These are phyloP conservation scores for Zeugodacus cucurbitae DNA, from an alignment of 1,140 invertebrate genomes.

Conservation along the genomic window DNA sequence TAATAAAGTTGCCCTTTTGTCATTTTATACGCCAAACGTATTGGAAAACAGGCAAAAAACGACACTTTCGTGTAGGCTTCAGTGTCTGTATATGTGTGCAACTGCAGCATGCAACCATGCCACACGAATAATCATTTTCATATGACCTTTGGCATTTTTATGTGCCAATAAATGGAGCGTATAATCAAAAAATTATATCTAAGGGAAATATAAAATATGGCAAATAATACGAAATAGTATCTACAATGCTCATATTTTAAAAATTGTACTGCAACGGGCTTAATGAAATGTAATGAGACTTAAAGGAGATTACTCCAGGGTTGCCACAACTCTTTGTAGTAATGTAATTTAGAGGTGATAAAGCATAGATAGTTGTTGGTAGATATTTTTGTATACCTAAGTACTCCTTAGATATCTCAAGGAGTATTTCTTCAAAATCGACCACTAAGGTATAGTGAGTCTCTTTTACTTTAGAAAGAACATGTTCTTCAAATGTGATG, in stretches of 20 bases:
- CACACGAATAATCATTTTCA: not conserved
- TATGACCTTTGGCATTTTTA: constrained; percentile 16
- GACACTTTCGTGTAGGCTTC: not conserved
- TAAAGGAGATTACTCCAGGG: not conserved
- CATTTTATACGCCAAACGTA: constrained; percentile 28
- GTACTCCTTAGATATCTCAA: no score
- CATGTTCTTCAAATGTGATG: no score
- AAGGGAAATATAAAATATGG: not conserved
- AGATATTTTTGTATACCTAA: no score
- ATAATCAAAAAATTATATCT: constrained; percentile 21
- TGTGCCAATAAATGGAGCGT: constrained; percentile 27
- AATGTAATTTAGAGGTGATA: not conserved
- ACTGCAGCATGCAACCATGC: not conserved
- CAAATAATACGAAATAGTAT: not conserved
- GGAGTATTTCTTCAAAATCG: not conserved
- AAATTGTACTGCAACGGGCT: not conserved
- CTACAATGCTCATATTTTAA: not conserved
- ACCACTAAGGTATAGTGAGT: not conserved
- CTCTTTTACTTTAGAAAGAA: no score
- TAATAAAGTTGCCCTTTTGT: constrained; percentile 31
- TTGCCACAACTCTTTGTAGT: not conserved
- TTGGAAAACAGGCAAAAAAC: not conserved
- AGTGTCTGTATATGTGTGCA: not conserved
- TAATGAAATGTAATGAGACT: not conserved
- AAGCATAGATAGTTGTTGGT: no score